Evolutionary conservation across 2,888 invertebrate species (phyloP), one percentile per base, ranked within the genome.

Genomic region (Drosophila quinaria): DNA sequence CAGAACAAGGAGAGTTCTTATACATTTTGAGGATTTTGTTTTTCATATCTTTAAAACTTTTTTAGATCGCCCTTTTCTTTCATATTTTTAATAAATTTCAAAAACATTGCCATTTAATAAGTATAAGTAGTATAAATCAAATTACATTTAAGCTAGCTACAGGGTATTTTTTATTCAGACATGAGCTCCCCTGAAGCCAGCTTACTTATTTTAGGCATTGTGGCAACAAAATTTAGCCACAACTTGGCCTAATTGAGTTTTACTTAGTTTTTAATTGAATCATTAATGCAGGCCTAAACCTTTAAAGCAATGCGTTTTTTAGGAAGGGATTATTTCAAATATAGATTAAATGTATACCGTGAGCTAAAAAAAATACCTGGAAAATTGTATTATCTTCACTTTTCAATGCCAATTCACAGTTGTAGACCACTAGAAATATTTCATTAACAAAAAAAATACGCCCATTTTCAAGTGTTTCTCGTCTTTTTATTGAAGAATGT

Each of bases 181-280:
- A 35, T 1, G 15, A 29, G 15, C 22, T 11, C n/a, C n/a, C 10
- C 22, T 25, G n/a, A 11, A 3, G 5, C 25, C 10, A 8, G 4
- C 15, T 10, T 11, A 46, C 44, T 13, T 39, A 15, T 49, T 59
- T 42, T n/a, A 11, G 49, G 46, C 33, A 33, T 41, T 50, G 19
- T 35, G 39, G 68, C 50, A 51, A 54, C 25, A 33, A 60, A 60
- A 51, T 70, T 55, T 5, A 42, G 55, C 50, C 58, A 22, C 61
- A 72, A 54, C 33, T 47, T 70, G 44, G 19, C 49, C 39, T 75
- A 75, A 72, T 75, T 75, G 64, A 76, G 75, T 75, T 76, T 68
- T 64, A 59, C 61, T 64, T 46, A 33, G 50, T 55, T 75, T 58
- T 63, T 72, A 75, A 75, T 75, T 75, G 67, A 44, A 68, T 49